These are phyloP conservation scores for Nomada hirtipes DNA, from an alignment of 2,888 invertebrate genomes.

Conservation along the genomic window DNA sequence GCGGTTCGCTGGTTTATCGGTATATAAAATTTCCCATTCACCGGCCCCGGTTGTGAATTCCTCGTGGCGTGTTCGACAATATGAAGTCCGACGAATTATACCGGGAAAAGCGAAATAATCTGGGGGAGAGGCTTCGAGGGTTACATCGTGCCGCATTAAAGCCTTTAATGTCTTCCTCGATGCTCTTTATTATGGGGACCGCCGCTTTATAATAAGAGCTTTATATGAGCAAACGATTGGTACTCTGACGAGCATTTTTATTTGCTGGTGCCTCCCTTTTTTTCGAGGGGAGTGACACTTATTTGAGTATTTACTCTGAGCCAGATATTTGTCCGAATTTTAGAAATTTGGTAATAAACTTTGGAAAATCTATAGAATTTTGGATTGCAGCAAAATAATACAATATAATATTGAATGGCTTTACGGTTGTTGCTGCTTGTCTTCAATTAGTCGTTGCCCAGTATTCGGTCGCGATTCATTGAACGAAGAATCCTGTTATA, in stretches of 20 bases:
- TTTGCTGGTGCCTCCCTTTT: background rate
- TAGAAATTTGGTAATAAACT: too few species aligned
- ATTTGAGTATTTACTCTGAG: too few species aligned
- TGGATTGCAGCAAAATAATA: too few species aligned
- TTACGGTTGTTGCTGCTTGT: too few species aligned
- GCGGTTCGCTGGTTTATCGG: conserved; percentile 32
- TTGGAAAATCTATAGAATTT: too few species aligned
- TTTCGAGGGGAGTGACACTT: too few species aligned
- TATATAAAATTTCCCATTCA: conserved; percentile 46
- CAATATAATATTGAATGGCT: too few species aligned
- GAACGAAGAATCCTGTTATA: too few species aligned
- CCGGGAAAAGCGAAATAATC: conserved; percentile 9
- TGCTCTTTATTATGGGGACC: background rate
- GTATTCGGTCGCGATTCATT: too few species aligned
- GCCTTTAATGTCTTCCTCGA: background rate
- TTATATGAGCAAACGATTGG: background rate
- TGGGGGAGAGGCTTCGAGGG: background rate
- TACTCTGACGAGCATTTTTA: background rate
- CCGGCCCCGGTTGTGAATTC: background rate
- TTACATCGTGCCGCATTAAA: conserved; percentile 5
- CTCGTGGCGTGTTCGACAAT: conserved; percentile 15
- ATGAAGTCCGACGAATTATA: conserved; percentile 2
- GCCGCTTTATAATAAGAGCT: background rate
- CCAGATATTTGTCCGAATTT: too few species aligned
- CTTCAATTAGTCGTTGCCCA: too few species aligned